Conservation (phyloP, 1,140 invertebrate genomes). For the Habropoda laboriosa region DNA sequence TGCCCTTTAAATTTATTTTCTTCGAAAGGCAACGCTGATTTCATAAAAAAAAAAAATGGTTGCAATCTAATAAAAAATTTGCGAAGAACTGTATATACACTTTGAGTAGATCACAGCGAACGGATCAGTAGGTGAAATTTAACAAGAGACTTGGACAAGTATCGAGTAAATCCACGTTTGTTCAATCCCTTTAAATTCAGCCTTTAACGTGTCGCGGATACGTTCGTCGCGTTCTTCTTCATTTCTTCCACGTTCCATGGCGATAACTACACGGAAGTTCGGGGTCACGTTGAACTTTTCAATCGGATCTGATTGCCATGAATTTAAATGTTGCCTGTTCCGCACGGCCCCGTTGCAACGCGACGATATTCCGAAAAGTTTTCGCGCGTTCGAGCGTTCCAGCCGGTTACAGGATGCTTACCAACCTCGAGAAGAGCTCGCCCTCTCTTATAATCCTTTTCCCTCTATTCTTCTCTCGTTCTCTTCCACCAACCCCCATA, state of each 20-base stretch:
- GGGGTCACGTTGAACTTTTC: constrained; percentile 51
- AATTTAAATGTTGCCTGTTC: constrained; percentile 56
- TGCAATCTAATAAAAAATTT: too few relatives aligned
- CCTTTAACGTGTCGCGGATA: constrained; percentile 3
- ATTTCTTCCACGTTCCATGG: constrained; percentile 38
- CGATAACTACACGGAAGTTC: constrained; percentile 31
- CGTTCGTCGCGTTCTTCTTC: constrained; percentile 6
- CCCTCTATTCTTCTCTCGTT: not conserved
- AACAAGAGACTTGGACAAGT: not conserved
- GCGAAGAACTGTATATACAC: too few relatives aligned
- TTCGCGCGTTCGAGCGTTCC: constrained; percentile 4
- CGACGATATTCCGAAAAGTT: constrained; percentile 46
- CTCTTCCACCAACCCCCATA: too few relatives aligned
- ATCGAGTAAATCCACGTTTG: not conserved
- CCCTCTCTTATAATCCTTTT: constrained; percentile 46
- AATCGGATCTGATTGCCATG: constrained; percentile 57
- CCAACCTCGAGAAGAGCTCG: constrained; percentile 21
- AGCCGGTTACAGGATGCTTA: constrained; percentile 52
- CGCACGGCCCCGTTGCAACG: constrained; percentile 17
- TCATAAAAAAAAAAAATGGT: too few relatives aligned
- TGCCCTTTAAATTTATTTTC: too few relatives aligned
- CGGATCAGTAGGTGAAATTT: too few relatives aligned
- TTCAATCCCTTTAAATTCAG: not conserved
- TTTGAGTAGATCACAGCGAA: not conserved
- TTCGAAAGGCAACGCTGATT: too few relatives aligned